Conservation (phyloP, 2,797 vertebrate genomes). For the Xerus rutilus region DNA sequence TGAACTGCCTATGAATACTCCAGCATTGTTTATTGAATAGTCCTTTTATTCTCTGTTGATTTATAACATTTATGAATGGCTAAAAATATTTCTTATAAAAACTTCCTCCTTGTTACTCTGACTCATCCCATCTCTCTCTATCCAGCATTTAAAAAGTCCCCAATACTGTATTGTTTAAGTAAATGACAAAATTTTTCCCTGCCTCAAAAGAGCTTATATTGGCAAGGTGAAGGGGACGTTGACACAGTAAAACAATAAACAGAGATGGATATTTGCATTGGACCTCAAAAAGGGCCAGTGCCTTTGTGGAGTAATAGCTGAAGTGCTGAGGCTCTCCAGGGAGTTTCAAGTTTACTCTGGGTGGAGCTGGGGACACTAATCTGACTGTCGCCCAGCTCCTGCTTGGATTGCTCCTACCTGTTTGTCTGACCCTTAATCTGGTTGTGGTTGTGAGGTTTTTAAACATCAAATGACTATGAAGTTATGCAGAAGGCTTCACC, state of each 20-base stretch:
- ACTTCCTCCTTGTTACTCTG: not conserved
- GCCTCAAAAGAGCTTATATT: conserved; percentile 46
- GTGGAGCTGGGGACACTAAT: conserved; percentile 17
- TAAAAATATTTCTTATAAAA: conserved; percentile 3
- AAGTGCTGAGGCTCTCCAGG: not conserved
- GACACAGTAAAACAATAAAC: conserved; percentile 65
- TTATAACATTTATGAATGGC: conserved; percentile 22
- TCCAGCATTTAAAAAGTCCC: not conserved
- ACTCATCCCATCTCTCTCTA: not conserved
- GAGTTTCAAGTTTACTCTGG: conserved; percentile 59
- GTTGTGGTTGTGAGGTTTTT: not conserved
- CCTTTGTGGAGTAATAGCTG: not conserved
- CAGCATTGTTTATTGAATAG: not conserved
- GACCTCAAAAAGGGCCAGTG: not conserved
- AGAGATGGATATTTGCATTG: conserved; percentile 58
- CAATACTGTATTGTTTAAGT: not conserved
- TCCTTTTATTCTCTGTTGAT: not conserved
- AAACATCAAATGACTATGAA: not conserved
- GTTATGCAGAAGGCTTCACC: not conserved
- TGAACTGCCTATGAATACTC: not conserved
- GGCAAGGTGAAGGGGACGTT: conserved; percentile 9
- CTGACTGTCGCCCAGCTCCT: not conserved
- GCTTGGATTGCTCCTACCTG: not conserved
- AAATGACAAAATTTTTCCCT: conserved; percentile 34
- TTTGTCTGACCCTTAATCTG: conserved; percentile 37